Conservation (phyloP, 2,888 invertebrate genomes). For the Exocentrus adspersus region DNA sequence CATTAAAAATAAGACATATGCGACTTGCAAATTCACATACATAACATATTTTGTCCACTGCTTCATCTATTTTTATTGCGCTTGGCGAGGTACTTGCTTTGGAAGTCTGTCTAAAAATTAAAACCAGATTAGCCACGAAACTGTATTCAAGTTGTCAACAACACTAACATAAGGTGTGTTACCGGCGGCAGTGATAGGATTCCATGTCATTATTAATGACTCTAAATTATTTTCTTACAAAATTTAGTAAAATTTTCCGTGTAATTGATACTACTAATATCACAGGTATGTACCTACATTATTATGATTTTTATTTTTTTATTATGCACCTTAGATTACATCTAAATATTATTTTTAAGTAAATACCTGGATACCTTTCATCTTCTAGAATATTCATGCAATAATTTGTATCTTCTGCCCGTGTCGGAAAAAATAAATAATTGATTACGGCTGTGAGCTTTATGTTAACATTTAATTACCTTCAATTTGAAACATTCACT, state of each 20-base stretch:
- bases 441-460: too few relatives aligned
- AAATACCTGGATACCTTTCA: too few relatives aligned
- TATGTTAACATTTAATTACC: too few relatives aligned
- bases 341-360: too few relatives aligned
- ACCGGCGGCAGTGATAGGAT: neutral
- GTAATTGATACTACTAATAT: slow-evolving; percentile 31
- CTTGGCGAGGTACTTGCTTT: neutral
- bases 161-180: neutral
- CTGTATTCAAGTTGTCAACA: slow-evolving; percentile 1
- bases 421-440: too few relatives aligned
- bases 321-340: too few relatives aligned
- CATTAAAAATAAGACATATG: slow-evolving; percentile 7
- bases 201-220: slow-evolving; percentile 28
- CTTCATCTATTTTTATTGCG: slow-evolving; percentile 1
- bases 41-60: slow-evolving; percentile 3
- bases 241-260: slow-evolving; percentile 31
- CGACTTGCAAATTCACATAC: neutral
- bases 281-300: slow-evolving; percentile 36
- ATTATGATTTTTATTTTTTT: too few relatives aligned
- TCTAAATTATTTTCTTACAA: slow-evolving; percentile 33
- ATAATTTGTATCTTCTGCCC: too few relatives aligned
- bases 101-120: neutral
- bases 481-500: too few relatives aligned
- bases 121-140: slow-evolving; percentile 3
- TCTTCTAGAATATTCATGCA: too few relatives aligned